Percentiles rank a stretch among this genome's conserved stretches.
phyloP scores from a whole-genome alignment of 2,113 vertebrate species.

The Panurus biarmicus region DNA sequence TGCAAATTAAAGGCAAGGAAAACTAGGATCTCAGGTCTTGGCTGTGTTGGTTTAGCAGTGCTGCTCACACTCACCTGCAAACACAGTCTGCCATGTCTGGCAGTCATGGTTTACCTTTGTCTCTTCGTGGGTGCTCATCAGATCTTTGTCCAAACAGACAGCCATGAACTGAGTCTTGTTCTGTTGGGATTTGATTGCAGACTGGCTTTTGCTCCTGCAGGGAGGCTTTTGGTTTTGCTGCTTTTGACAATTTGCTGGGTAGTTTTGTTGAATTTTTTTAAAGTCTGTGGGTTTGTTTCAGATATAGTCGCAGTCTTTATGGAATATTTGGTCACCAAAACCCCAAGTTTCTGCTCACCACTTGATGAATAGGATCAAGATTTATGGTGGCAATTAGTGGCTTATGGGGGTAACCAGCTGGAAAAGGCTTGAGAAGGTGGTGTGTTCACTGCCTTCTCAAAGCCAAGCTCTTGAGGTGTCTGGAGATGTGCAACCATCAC shows the following conservation, averaged over 20 bases:
- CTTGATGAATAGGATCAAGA: background rate
- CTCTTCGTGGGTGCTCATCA: background rate
- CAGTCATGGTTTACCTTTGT: background rate
- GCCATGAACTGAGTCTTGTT: background rate
- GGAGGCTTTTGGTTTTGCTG: background rate
- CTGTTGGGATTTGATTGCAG: background rate
- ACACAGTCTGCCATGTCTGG: background rate
- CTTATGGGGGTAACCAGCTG: background rate
- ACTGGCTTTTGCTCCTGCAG: background rate
- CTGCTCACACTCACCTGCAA: background rate
- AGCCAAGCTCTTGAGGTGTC: background rate
- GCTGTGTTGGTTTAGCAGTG: background rate
- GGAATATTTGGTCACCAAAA: background rate
- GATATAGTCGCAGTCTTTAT: background rate
- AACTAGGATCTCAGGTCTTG: background rate
- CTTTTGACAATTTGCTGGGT: background rate
- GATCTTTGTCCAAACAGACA: background rate
- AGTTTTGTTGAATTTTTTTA: background rate
- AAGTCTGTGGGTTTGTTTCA: background rate
- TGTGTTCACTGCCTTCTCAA: background rate
- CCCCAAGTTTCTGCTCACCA: background rate
- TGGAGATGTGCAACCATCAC: background rate
- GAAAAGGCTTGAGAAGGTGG: background rate
- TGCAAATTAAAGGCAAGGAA: background rate
- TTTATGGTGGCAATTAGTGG: constrained; percentile 19